Percentiles rank a stretch among this genome's conserved stretches.
phyloP scores from a whole-genome alignment of 2,888 invertebrate genomes.

The Anodontia alba region DNA sequence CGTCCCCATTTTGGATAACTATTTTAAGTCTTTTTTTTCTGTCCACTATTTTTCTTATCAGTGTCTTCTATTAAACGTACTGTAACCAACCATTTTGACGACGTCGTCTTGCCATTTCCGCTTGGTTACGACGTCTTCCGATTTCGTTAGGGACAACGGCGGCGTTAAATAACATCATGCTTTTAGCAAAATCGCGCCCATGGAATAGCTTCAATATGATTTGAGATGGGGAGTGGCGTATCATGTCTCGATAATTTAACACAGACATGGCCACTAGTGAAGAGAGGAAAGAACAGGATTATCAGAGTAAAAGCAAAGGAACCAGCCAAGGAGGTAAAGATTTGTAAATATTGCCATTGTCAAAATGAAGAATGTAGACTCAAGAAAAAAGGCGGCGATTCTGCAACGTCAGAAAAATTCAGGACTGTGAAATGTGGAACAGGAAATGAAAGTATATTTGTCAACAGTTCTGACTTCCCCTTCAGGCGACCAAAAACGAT shows the following conservation, averaged over 20 bases:
- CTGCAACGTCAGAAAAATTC: background rate
- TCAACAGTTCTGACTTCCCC: slow-evolving; percentile 48
- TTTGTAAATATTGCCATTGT: background rate
- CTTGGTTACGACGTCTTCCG: slow-evolving; percentile 1
- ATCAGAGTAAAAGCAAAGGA: background rate
- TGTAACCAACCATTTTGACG: background rate
- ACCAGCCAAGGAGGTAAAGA: background rate
- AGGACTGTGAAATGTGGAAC: background rate
- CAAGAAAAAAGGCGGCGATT: background rate
- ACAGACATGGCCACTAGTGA: background rate
- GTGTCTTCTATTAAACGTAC: no score
- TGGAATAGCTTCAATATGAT: no score
- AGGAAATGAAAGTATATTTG: slow-evolving; percentile 17
- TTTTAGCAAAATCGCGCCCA: no score
- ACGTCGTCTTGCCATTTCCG: background rate
- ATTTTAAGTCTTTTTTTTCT: background rate
- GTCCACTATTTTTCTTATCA: no score
- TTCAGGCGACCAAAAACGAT: slow-evolving; percentile 53
- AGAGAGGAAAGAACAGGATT: background rate
- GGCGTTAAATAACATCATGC: no score
- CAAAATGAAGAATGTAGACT: background rate
- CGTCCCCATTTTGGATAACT: background rate
- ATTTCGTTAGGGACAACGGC: background rate
- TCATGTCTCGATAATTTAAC: background rate
- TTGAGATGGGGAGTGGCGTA: background rate